Percentiles rank a stretch among this genome's conserved stretches.
Conservation (phyloP, 2,888 invertebrate species). For the Hofmannophila pseudospretella region DNA sequence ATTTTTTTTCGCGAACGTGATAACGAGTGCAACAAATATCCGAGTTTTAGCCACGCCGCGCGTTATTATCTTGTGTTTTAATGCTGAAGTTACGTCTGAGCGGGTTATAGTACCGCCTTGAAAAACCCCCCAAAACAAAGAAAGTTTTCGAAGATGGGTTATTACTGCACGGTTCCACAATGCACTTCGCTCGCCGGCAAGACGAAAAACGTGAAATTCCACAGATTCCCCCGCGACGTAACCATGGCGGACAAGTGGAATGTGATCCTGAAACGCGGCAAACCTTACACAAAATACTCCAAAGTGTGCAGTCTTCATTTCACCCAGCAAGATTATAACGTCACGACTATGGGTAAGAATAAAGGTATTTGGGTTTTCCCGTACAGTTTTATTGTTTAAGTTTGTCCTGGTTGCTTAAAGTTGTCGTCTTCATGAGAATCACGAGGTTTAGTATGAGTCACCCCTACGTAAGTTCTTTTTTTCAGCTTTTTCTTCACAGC, state of each 20-base stretch:
- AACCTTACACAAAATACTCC: slow-evolving; percentile 72
- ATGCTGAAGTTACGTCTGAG: slow-evolving; percentile 18
- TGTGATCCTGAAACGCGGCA: slow-evolving; percentile 60
- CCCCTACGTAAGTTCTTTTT: background rate
- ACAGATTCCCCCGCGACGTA: slow-evolving; percentile 64
- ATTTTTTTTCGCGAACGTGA: slow-evolving; percentile 68
- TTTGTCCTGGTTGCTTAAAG: too few relatives aligned
- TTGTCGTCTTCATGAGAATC: background rate
- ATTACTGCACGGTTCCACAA: slow-evolving; percentile 74
- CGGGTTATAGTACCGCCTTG: slow-evolving; percentile 20
- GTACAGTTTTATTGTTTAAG: background rate
- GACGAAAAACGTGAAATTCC: slow-evolving; percentile 74
- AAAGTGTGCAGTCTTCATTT: slow-evolving; percentile 74
- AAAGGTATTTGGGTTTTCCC: slow-evolving; percentile 41
- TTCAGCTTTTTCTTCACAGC: background rate
- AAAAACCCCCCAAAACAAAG: slow-evolving; percentile 30
- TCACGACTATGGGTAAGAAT: slow-evolving; percentile 75
- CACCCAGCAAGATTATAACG: slow-evolving; percentile 66
- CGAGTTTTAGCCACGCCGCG: slow-evolving; percentile 23
- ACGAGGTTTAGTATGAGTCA: background rate
- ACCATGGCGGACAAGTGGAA: slow-evolving; percentile 68
- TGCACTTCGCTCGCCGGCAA: slow-evolving; percentile 75
- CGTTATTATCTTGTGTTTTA: slow-evolving; percentile 19
- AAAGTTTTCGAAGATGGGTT: slow-evolving; percentile 64
- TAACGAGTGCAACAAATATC: slow-evolving; percentile 63